Base-by-base conservation (phyloP, 2,797 vertebrate species). In the Anolis apletophallus region DNA sequence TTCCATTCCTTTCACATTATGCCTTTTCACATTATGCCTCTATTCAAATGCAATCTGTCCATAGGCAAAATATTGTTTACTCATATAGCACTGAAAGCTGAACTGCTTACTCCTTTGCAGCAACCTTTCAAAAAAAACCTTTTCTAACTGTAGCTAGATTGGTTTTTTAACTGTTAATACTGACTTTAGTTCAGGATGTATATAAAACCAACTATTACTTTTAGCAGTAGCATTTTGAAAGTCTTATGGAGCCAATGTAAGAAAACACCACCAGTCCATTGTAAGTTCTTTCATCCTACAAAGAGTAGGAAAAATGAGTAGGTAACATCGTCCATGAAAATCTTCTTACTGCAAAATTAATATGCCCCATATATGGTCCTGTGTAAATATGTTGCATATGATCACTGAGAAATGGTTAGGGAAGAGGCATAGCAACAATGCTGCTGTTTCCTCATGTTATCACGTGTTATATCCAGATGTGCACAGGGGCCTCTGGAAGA, bases 311-410 rank as follows among this genome's bases (percentile, higher is more conserved):
- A 40, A 14, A 74, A 64, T 13, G 21, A 74, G 14, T 64, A 10
- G 23, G 68, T 81, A 17, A 59, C 17, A 50, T 34, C 14, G 36
- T 21, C 34, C 61, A 76, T 36, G 26, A 4, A 29, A 46, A 71
- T 23, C 52, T 77, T 67, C 73, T 32, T 80, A 36, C 3, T 83
- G 8, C 21, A 87, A 59, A 57, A 16, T 59, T 72, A 77, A 87
- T 13, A 77, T 32, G 12, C 5, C 9, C 32, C 3, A 75, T 34
- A 14, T n/a, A 16, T 57, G 29, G 10, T 59, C 34, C 34, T 23
- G 29, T 75, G 52, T 26, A 76, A 75, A 9, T n/a, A 16, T 12
- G 21, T 9, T 40, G 13, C 14, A 32, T 34, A 26, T 21, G 19
- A 55, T 5, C 52, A 83, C 8, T 69, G 21, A 83, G 50, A 14